A percentile compares a stretch with the other conserved stretches of the same genome.
Evolutionary conservation across 2,113 vertebrate species (phyloP).

Genomic region (Phylloscopus trochilus): DNA sequence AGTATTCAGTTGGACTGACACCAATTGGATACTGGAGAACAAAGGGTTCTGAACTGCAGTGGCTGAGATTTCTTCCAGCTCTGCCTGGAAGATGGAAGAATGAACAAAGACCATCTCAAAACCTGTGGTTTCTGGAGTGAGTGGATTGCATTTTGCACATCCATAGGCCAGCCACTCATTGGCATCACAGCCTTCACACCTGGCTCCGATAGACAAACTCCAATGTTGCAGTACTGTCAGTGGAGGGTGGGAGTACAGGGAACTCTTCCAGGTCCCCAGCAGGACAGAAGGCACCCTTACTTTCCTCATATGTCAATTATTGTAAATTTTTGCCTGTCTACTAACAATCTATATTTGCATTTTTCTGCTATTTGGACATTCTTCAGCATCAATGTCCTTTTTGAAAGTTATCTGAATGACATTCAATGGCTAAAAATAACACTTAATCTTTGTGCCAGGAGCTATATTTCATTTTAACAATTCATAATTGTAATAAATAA

Average conservation of each 20-base stretch:
- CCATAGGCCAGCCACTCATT: neutral
- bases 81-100: neutral
- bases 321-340: neutral
- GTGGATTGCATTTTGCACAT: neutral
- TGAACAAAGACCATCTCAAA: neutral
- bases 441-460: neutral
- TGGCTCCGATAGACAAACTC: neutral
- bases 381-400: neutral
- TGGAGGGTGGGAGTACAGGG: rapidly evolving
- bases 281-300: neutral
- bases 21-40: neutral
- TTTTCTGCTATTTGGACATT: neutral
- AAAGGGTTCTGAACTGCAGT: neutral
- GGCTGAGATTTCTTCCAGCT: neutral
- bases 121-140: neutral
- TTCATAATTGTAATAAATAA: neutral
- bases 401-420: neutral
- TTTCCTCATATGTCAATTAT: neutral
- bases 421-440: neutral
- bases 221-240: neutral
- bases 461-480: neutral
- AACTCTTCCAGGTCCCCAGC: neutral
- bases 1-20: neutral
- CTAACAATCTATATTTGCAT: neutral
- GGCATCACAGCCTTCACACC: neutral